These are phyloP conservation scores for Meloidogyne exigua DNA, from an alignment of 1,140 invertebrate species.

Conservation along the genomic window DNA sequence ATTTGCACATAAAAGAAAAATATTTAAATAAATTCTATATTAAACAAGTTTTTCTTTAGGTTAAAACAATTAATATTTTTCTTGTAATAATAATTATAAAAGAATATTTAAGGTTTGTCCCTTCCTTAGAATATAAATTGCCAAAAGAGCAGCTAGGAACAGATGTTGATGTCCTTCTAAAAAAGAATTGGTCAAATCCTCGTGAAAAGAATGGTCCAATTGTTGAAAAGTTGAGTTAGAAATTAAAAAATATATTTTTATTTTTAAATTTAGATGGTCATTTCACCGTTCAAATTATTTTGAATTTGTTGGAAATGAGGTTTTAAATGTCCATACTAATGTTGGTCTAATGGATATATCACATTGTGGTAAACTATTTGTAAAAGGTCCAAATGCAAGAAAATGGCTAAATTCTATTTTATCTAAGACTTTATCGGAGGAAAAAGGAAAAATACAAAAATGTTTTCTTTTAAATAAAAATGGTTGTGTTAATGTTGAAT, in stretches of 20 bases:
- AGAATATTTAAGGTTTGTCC: not conserved
- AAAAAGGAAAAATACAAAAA: not conserved
- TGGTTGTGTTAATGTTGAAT: not conserved
- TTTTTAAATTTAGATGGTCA: not conserved
- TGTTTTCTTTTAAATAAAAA: not conserved
- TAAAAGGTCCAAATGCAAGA: not conserved
- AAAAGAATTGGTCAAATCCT: not conserved
- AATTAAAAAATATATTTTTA: not conserved
- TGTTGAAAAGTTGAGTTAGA: not conserved
- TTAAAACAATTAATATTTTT: no score
- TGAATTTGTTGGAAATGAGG: not conserved
- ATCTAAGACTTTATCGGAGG: not conserved
- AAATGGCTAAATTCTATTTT: constrained; percentile 1
- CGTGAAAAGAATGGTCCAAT: not conserved
- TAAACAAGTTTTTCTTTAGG: no score
- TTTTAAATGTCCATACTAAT: not conserved
- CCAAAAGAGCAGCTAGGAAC: not conserved
- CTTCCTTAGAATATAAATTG: not conserved
- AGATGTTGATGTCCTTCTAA: not conserved
- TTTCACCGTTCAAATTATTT: not conserved
- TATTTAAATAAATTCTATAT: no score
- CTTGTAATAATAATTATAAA: no score
- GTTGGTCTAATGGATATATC: not conserved
- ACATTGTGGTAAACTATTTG: not conserved
- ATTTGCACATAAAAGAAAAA: no score